phyloP scores from a whole-genome alignment of 2,113 vertebrate species.

The Lota lota region DNA sequence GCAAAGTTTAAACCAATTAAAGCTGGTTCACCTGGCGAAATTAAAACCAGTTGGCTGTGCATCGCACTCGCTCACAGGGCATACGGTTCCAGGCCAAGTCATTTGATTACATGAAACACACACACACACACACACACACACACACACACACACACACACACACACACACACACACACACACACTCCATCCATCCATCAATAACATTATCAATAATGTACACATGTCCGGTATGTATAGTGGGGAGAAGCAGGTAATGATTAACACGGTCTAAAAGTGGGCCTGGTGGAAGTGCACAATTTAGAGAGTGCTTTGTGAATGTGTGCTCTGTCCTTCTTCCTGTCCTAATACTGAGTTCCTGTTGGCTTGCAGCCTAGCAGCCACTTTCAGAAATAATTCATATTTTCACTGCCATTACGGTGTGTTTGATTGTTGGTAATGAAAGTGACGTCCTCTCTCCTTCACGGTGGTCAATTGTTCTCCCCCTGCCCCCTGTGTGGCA shows the following conservation, averaged over 20 bases:
- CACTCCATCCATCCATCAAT: too few relatives aligned
- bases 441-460: conserved; percentile 2
- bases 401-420: conserved; percentile 48
- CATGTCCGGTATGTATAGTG: too few relatives aligned
- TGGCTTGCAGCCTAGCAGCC: conserved; percentile 62
- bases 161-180: too few relatives aligned
- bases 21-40: conserved; percentile 42
- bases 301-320: conserved; percentile 1
- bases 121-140: too few relatives aligned
- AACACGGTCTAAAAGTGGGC: too few relatives aligned
- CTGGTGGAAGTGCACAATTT: background rate
- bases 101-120: conserved; percentile 48
- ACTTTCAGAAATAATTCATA: conserved; percentile 67
- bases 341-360: conserved; percentile 15
- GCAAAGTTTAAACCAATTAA: conserved; percentile 84
- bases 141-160: too few relatives aligned
- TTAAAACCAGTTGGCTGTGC: conserved; percentile 68
- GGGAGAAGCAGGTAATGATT: too few relatives aligned
- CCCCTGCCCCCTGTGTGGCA: too few relatives aligned
- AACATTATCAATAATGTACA: too few relatives aligned
- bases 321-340: conserved; percentile 28
- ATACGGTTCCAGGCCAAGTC: conserved; percentile 47
- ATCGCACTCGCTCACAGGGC: conserved; percentile 49
- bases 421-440: conserved; percentile 15
- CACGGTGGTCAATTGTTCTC: conserved; percentile 10